A percentile compares a stretch with the other conserved stretches of the same genome.
Evolutionary conservation across 2,888 invertebrate species (phyloP).

Genomic region (Itoplectis maculator): DNA sequence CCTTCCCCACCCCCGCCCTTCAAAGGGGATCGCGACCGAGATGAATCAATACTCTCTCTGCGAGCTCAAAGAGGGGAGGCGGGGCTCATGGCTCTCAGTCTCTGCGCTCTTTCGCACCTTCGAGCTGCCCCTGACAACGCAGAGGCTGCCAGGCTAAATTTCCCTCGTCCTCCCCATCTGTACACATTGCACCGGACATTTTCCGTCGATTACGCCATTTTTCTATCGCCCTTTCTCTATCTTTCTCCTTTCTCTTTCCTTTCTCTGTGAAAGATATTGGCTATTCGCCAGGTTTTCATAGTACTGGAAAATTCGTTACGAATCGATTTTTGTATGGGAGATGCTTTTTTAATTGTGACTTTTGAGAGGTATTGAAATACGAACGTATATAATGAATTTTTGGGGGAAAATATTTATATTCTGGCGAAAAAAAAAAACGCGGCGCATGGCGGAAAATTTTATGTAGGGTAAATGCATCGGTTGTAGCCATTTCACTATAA

Average conservation of each 20-base stretch:
- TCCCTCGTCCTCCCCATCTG: slow-evolving; percentile 10
- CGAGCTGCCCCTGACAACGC: slow-evolving; percentile 34
- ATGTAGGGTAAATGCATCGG: no score
- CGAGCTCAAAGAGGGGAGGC: slow-evolving; percentile 18
- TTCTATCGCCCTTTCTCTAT: background rate
- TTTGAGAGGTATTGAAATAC: no score
- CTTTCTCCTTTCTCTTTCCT: no score
- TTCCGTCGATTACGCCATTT: background rate
- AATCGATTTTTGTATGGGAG: no score
- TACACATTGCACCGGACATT: background rate
- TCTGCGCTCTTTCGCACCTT: slow-evolving; percentile 35
- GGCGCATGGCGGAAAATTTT: background rate
- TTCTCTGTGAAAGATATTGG: no score
- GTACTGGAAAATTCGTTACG: no score
- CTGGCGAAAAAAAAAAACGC: background rate
- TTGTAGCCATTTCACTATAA: no score
- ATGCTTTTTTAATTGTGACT: no score
- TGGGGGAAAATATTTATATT: no score
- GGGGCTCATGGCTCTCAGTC: no score
- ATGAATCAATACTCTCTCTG: slow-evolving; percentile 66
- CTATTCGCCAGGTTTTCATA: no score
- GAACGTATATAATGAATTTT: no score
- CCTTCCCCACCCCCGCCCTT: background rate
- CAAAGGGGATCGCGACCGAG: slow-evolving; percentile 59
- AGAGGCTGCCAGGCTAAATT: slow-evolving; percentile 14